Evolutionary conservation across 2,113 vertebrate genomes (phyloP), one percentile per base, ranked within the genome.

Genomic region (Hippocampus mohnikei): DNA sequence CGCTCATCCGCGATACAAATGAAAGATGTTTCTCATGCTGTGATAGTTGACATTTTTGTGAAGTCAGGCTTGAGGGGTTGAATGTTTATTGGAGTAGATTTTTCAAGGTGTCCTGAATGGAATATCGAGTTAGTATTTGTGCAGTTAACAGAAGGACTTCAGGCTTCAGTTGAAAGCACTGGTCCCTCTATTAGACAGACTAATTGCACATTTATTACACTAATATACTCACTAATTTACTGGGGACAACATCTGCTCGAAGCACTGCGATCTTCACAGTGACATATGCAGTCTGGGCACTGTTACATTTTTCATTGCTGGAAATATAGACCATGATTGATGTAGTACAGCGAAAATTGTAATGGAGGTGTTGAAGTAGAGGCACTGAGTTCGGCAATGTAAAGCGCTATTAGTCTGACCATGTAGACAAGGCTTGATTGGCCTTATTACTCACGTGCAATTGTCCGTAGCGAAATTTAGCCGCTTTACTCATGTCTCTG

Each of bases 361-460:
- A 52, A 65, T 33, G 52, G 12, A 75, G 67, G 70, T 66, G 67
- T 76, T 58, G 61, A 56, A 63, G 67, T 76, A 58, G 65, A 60
- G 70, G 71, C 66, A 71, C 75, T 67, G 20, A 3, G 69, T 75
- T 60, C 67, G 69, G 64, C 66, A 23, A 67, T 70, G 79, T 68
- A 56, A 65, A 70, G 13, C 59, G 64, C 37, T 42, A 53, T 20
- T 68, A n/a, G 68, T 71, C 70, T 78, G 56, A 65, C 25, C 72
- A 68, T 71, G 69, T 66, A 80, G 66, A 79, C 73, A 80, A 53
- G 50, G 52, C 75, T 81, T 77, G 52, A 83, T 83, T 76, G 69
- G 74, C 74, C 72, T 75, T 61, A 40, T 69, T 75, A 74, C 74
- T 82, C 73, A 33, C 3, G 21, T 41, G 73, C 74, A 81, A 75